These are phyloP conservation scores for Chrysodeixis includens DNA, from an alignment of 2,888 invertebrate species.

Conservation along the genomic window DNA sequence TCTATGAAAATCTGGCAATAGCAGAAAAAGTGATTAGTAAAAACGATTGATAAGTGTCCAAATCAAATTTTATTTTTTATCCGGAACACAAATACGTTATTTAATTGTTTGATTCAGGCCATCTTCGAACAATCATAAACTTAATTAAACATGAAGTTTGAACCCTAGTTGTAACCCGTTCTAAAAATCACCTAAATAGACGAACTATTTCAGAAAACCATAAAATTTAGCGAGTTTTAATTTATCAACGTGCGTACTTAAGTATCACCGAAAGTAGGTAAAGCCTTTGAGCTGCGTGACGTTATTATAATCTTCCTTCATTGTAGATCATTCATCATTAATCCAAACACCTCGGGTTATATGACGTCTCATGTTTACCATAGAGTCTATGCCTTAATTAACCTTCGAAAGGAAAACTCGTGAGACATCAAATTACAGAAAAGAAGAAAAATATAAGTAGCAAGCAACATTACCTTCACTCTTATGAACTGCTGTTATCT, in stretches of 20 bases:
- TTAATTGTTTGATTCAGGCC: no score
- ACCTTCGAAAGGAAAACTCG: constrained; percentile 28
- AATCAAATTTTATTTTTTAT: no score
- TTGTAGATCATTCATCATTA: constrained; percentile 75
- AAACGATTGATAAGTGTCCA: no score
- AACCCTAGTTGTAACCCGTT: no score
- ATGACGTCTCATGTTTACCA: constrained; percentile 36
- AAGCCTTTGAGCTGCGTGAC: constrained; percentile 74
- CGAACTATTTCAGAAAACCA: background rate
- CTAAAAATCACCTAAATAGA: background rate
- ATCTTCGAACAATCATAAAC: no score
- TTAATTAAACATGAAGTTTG: no score
- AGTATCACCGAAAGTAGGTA: constrained; percentile 52
- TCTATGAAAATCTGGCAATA: background rate
- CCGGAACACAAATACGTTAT: no score
- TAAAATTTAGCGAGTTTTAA: constrained; percentile 21
- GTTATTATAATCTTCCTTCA: constrained; percentile 73
- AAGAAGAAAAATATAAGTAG: constrained; percentile 30
- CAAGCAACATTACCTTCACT: constrained; percentile 29
- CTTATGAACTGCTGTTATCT: constrained; percentile 43
- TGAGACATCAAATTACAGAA: constrained; percentile 23
- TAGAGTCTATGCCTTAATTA: constrained; percentile 35
- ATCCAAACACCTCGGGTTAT: constrained; percentile 75
- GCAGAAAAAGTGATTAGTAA: background rate
- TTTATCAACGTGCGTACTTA: constrained; percentile 39